Base-by-base conservation (phyloP, 2,797 vertebrate genomes). In the Lindbergichthys nudifrons region DNA sequence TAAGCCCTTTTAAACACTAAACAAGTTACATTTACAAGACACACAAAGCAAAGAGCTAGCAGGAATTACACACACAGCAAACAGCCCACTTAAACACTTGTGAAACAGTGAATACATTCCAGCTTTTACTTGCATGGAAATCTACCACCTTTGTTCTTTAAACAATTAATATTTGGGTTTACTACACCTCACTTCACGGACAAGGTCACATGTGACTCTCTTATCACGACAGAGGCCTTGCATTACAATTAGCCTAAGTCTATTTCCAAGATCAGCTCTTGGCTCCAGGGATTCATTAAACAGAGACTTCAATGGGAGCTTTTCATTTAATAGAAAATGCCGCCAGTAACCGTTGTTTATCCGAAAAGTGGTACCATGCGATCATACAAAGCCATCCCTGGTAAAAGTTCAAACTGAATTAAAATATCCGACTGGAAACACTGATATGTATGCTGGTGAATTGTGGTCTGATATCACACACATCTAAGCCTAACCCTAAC, bases 131-230 rank as follows among this genome's bases (percentile, higher is more conserved):
- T 60, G 53, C 41, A 65, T 57, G 41, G 46, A 69, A 78, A 46
- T 76, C 52, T 7, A 30, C 13, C 9, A 5, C 42, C 46, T 57
- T 23, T 21, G 46, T 53, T 23, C 47, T 58, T 81, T 58, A 80
- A 85, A 89, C 72, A 83, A 79, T 57, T 45, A 69, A 77, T 73
- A 72, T 85, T 90, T 90, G 79, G 73, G 65, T 83, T 82, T 70
- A 77, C 70, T 75, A 63, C 50, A 47, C 19, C 47, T 58, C 63
- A 61, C 72, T 86, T 80, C 80, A 86, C 47, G 68, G 80, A 69
- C 90, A 90, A 69, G 86, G 87, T 88, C 84, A 76, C 73, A 86
- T 84, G 83, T 75, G 78, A 93, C 83, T 66, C 62, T 82, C 73
- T 85, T 68, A 82, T 89, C 86, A 65, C 23, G 69, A 79, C 75